Evolutionary conservation across 2,888 invertebrate species (phyloP).

Genomic region (Melieria crassipennis): DNA sequence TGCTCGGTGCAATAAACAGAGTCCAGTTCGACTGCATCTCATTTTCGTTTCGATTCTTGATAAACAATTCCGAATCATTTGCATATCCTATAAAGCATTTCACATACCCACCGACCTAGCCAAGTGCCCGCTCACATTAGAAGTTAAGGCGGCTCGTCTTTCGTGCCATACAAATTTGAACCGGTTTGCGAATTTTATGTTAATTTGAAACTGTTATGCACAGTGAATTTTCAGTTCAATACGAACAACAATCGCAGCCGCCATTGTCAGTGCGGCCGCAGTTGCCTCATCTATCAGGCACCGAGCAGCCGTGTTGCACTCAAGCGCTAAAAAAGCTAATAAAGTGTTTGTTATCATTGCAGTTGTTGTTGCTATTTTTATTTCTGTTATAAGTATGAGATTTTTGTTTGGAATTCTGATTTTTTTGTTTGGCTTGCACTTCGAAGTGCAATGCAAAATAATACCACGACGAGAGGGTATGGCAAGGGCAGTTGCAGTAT

Average conservation of each 20-base stretch:
- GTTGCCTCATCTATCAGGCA: too few species aligned
- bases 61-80: not conserved
- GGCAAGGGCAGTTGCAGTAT: conserved; percentile 15
- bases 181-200: conserved; percentile 41
- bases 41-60: not conserved
- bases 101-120: not conserved
- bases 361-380: not conserved
- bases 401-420: not conserved
- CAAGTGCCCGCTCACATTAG: too few species aligned
- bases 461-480: conserved; percentile 14
- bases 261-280: not conserved
- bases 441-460: conserved; percentile 31
- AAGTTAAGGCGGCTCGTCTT: not conserved
- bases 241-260: conserved; percentile 41
- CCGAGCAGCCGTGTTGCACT: too few species aligned
- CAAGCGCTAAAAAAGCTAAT: not conserved
- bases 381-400: not conserved
- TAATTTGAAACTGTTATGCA: conserved; percentile 45
- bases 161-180: conserved; percentile 29
- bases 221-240: conserved; percentile 46
- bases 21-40: not conserved
- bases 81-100: not conserved
- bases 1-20: too few species aligned
- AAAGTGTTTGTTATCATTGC: not conserved
- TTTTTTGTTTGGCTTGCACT: conserved; percentile 14